Base-by-base conservation (phyloP, 1,140 invertebrate genomes). In the Philotrypesis tridentata region DNA sequence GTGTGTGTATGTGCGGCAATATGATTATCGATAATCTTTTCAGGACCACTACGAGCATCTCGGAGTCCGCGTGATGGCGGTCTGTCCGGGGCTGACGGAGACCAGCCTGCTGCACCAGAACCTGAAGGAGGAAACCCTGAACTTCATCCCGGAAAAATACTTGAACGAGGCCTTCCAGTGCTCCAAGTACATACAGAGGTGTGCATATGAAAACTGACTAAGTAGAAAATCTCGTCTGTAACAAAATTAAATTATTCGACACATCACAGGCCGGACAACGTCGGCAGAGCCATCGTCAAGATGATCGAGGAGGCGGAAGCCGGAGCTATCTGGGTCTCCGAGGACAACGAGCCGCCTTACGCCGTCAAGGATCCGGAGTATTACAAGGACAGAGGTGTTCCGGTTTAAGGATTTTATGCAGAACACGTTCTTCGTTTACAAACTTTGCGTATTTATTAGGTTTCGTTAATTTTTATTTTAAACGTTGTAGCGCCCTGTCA, bases 31-130 rank as follows among this genome's bases (percentile, higher is more conserved):
- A 11, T 1, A 11, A 33, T n/a, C 6, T 73, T 48, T 67, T 61
- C 11, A 82, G 80, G 76, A 83, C 1, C 76, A 83, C 14, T 67
- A 79, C 23, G 60, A 79, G 37, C 12, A 79, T 43, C 71, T 83
- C 11, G 90, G 87, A 7, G 86, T 92, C 7, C 85, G 89, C 31
- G 85, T 93, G 68, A 87, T 93, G 17, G 89, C 90, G 2, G 87
- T 93, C 25, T 93, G 93, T 78, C 93, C 93, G 0, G 92, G 93
- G 11, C 87, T 92, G 1, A 93, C 93, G 0, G 86, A 85, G 11
- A 91, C 90, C 8, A 81, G 79, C 0, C 79, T 92, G 67, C 33
- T 79, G 0, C 76, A 83, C n/a, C 76, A 74, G 7, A 79, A 83
- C 61, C 29, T 83, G 0, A 79, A 73, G 14, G 70, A 83, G 17